These are phyloP conservation scores for Lordiphosa collinella DNA, from an alignment of 1,140 invertebrate species.

Conservation along the genomic window DNA sequence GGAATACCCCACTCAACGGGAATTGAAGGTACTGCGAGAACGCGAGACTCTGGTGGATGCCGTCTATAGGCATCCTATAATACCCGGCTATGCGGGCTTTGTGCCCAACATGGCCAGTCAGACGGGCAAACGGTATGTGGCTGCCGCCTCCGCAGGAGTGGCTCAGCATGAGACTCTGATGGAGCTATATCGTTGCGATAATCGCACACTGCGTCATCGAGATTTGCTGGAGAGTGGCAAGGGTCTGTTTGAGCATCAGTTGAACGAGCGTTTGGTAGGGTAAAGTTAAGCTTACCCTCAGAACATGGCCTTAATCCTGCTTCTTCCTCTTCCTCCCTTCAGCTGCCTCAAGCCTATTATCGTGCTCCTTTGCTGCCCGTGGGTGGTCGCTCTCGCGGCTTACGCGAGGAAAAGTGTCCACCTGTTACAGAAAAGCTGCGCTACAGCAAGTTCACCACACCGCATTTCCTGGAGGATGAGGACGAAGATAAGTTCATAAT, in stretches of 20 bases:
- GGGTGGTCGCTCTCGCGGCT: conserved; percentile 83
- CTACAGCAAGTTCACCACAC: conserved; percentile 81
- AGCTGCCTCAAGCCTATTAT: conserved; percentile 84
- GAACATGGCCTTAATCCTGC: too few species aligned
- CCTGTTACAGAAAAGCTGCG: conserved; percentile 80
- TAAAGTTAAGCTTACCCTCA: neutral
- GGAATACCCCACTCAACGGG: conserved; percentile 82
- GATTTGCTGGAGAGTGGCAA: conserved; percentile 82
- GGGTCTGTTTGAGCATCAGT: conserved; percentile 81
- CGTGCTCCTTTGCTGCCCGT: conserved; percentile 84
- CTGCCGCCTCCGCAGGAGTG: conserved; percentile 84
- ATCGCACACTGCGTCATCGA: conserved; percentile 81
- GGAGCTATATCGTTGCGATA: conserved; percentile 81
- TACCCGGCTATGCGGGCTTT: conserved; percentile 86
- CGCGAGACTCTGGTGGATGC: conserved; percentile 83
- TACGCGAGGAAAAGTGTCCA: conserved; percentile 82
- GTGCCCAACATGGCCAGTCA: conserved; percentile 83
- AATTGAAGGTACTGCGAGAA: conserved; percentile 83
- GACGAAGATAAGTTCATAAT: conserved; percentile 85
- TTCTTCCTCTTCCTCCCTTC: conserved; percentile 19
- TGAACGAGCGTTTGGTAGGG: conserved; percentile 84
- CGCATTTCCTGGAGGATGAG: conserved; percentile 85
- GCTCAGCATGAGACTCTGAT: conserved; percentile 85
- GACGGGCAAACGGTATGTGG: conserved; percentile 84
- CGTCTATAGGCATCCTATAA: conserved; percentile 85